Evolutionary conservation across 2,113 vertebrate genomes (phyloP).

Genomic region (Nannobrachium achirus): DNA sequence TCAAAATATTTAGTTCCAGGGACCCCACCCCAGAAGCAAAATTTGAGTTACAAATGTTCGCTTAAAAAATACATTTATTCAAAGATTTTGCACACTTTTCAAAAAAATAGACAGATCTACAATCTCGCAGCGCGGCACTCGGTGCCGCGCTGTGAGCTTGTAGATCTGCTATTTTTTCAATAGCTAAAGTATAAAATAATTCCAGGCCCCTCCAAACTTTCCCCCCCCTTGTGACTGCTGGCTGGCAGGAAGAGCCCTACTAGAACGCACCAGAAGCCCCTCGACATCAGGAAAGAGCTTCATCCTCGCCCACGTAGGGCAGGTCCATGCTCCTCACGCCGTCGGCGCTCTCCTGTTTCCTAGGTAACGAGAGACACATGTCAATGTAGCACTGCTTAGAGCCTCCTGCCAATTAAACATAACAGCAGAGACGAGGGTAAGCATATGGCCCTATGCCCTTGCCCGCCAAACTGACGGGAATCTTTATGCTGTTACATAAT

Average conservation of each 20-base stretch:
- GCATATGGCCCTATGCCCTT: slow-evolving; percentile 3
- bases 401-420: slow-evolving; percentile 1
- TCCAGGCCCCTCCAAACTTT: no score
- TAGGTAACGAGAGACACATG: slow-evolving; percentile 68
- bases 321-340: slow-evolving; percentile 82
- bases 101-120: no score
- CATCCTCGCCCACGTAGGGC: slow-evolving; percentile 86
- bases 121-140: no score
- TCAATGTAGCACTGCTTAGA: neutral
- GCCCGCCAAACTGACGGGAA: neutral
- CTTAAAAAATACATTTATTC: no score
- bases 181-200: no score
- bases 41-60: no score
- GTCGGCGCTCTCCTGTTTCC: slow-evolving; percentile 90
- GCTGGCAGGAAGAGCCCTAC: slow-evolving; percentile 20
- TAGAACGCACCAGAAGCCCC: slow-evolving; percentile 1
- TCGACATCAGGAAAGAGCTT: slow-evolving; percentile 86
- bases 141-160: no score
- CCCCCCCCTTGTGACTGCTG: no score
- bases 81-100: no score
- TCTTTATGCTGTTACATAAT: slow-evolving; percentile 23
- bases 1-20: no score
- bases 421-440: neutral
- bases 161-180: no score
- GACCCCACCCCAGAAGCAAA: no score